phyloP scores from a whole-genome alignment of 1,140 invertebrate genomes.

The Caligus rogercresseyi region DNA sequence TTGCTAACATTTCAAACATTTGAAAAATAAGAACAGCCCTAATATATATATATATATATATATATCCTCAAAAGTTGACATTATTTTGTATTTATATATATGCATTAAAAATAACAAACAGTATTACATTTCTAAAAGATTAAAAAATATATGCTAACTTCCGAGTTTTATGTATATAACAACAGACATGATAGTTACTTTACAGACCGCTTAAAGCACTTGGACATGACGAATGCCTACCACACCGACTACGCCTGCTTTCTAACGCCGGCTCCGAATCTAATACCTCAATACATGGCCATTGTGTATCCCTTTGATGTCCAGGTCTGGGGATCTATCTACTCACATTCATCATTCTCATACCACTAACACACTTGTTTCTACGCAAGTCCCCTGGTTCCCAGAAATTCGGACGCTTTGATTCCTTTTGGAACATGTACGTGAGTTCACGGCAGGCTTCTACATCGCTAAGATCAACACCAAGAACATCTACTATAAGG shows the following conservation, averaged over 20 bases:
- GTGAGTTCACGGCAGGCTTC: background rate
- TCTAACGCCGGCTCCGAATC: slow-evolving; percentile 13
- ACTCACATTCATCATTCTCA: slow-evolving; percentile 51
- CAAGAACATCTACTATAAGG: background rate
- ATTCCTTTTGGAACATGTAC: background rate
- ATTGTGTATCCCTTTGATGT: slow-evolving; percentile 23
- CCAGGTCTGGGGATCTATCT: slow-evolving; percentile 33
- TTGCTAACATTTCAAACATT: too few relatives aligned
- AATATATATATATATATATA: too few relatives aligned
- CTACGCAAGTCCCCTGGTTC: background rate
- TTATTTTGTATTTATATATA: too few relatives aligned
- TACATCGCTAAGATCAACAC: background rate
- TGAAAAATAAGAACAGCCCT: too few relatives aligned
- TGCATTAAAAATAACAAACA: too few relatives aligned
- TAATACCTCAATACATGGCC: slow-evolving; percentile 23
- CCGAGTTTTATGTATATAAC: too few relatives aligned
- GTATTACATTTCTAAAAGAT: too few relatives aligned
- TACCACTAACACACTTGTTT: slow-evolving; percentile 1
- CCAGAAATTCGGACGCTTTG: background rate
- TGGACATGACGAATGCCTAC: slow-evolving; percentile 21
- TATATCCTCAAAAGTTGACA: too few relatives aligned
- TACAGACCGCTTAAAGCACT: slow-evolving; percentile 24
- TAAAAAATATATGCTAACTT: too few relatives aligned
- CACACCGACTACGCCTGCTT: slow-evolving; percentile 21
- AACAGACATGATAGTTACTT: too few relatives aligned